Conservation (phyloP, 64 coral and sea anemone species). For the Montipora sp. region DNA sequence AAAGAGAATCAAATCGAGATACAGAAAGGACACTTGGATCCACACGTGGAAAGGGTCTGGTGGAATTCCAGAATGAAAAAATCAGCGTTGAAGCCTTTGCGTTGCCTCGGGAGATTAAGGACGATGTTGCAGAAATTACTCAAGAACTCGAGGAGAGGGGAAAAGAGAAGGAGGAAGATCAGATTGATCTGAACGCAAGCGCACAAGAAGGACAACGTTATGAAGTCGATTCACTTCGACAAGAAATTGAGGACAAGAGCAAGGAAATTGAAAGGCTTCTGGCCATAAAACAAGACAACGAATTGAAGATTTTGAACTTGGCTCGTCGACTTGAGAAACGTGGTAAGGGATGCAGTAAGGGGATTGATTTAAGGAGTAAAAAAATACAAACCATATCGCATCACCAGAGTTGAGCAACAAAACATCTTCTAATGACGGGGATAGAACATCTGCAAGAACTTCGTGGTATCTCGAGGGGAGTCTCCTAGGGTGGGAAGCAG, state of each 20-base stretch:
- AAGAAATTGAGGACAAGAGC: constrained; percentile 68
- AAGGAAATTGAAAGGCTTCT: constrained; percentile 73
- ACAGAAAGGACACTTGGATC: neutral
- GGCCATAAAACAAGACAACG: constrained; percentile 49
- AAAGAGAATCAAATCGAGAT: neutral
- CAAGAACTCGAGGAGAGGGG: neutral
- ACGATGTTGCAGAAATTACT: neutral
- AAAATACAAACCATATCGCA: neutral
- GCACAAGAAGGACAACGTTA: neutral
- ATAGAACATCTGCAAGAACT: constrained; percentile 28
- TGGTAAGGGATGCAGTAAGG: neutral
- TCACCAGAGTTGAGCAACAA: neutral
- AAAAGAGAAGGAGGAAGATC: neutral
- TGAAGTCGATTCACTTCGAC: constrained; percentile 65
- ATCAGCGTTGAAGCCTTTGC: constrained; percentile 59
- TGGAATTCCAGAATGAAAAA: constrained; percentile 68
- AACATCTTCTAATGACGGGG: neutral
- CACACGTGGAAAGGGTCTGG: constrained; percentile 40
- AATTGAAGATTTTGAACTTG: constrained; percentile 13
- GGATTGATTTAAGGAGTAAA: neutral
- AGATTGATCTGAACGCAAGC: neutral
- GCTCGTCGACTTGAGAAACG: constrained; percentile 1
- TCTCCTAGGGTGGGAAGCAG: neutral
- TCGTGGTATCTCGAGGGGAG: constrained; percentile 37
- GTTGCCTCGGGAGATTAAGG: constrained; percentile 63